Conservation (phyloP, 2,113 vertebrate species). For the Lampris megalopsis region DNA sequence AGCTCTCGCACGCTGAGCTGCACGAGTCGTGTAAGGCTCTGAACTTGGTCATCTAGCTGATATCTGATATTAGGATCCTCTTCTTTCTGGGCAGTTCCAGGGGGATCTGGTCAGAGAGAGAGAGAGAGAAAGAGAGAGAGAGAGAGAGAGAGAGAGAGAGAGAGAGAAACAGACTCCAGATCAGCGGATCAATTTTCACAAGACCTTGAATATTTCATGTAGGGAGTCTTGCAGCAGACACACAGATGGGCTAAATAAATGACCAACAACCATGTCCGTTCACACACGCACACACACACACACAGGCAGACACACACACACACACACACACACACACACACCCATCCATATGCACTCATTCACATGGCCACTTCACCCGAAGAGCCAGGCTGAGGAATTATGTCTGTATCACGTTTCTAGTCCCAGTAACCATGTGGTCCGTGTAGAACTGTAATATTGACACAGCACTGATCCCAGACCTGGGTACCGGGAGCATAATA, state of each 20-base stretch:
- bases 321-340: constrained; percentile 44
- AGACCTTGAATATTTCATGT: constrained; percentile 86
- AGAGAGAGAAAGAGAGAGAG: constrained; percentile 6
- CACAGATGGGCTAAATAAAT: constrained; percentile 71
- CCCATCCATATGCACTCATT: background rate
- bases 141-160: background rate
- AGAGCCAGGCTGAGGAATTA: constrained; percentile 67
- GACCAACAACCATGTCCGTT: constrained; percentile 60
- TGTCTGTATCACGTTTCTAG: constrained; percentile 82
- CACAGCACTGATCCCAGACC: constrained; percentile 39
- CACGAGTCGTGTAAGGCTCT: constrained; percentile 51
- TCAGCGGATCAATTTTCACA: constrained; percentile 90
- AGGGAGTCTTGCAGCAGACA: constrained; percentile 70
- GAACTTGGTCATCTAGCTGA: constrained; percentile 76
- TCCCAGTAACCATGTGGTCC: constrained; percentile 76
- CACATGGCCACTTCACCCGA: constrained; percentile 55
- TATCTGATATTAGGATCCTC: constrained; percentile 70
- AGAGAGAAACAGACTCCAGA: constrained; percentile 80
- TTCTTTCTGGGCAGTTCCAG: constrained; percentile 80
- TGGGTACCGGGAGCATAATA: constrained; percentile 46
- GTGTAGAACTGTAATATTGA: constrained; percentile 65
- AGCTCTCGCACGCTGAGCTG: constrained; percentile 47
- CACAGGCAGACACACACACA: constrained; percentile 58
- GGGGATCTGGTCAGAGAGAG: constrained; percentile 84
- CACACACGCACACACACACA: constrained; percentile 47